A percentile compares a stretch with the other conserved stretches of the same genome.
Evolutionary conservation across 1,140 invertebrate species (phyloP).

Genomic region (Drosophila paulistorum): DNA sequence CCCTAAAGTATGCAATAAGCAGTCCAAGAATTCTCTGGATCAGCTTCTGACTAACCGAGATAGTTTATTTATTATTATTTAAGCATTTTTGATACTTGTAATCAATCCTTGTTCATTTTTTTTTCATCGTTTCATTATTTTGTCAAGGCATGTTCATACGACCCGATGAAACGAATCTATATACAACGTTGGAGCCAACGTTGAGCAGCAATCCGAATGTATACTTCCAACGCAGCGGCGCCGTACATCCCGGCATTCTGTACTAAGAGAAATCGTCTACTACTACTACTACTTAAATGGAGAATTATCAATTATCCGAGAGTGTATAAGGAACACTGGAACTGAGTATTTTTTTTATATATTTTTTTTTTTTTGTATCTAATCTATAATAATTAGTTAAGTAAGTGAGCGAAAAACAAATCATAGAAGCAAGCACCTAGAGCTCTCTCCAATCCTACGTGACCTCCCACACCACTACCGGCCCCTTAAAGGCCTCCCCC

Average conservation of each 20-base stretch:
- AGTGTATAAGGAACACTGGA: slow-evolving; percentile 72
- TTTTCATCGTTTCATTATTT: not conserved
- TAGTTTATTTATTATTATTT: no score
- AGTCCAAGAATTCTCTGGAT: no score
- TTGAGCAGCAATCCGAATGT: slow-evolving; percentile 93
- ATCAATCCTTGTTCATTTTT: not conserved
- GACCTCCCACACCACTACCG: not conserved
- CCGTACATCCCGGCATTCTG: slow-evolving; percentile 92
- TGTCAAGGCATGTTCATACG: slow-evolving; percentile 87
- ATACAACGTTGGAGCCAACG: slow-evolving; percentile 91
- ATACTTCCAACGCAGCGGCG: slow-evolving; percentile 90
- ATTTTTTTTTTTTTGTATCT: slow-evolving; percentile 49
- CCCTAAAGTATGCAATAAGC: no score
- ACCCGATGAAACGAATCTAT: slow-evolving; percentile 90
- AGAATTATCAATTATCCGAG: slow-evolving; percentile 9
- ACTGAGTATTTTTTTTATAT: slow-evolving; percentile 74
- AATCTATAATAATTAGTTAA: not conserved
- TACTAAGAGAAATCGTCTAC: slow-evolving; percentile 84
- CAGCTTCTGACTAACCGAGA: no score
- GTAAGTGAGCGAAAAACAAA: not conserved
- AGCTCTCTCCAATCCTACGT: not conserved
- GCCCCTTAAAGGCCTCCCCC: not conserved
- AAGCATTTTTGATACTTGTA: not conserved
- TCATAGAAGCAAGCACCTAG: slow-evolving; percentile 11
- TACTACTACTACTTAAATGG: slow-evolving; percentile 2